A percentile compares a stretch with the other conserved stretches of the same genome.
Conservation (phyloP, 2,888 invertebrate genomes). For the Osedax frankpressi region DNA sequence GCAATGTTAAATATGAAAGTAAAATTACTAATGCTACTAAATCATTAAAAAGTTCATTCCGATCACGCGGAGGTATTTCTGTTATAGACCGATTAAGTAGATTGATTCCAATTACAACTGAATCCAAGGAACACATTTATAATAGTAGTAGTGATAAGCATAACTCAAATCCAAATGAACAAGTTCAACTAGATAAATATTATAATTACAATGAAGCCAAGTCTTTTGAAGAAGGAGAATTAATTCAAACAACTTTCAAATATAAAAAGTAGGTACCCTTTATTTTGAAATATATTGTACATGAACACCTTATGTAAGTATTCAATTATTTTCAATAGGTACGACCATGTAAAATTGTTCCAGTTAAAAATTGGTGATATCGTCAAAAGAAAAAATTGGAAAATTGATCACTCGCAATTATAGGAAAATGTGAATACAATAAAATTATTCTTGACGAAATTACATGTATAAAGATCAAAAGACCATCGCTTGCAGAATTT, state of each 20-base stretch:
- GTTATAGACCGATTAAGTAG: not conserved
- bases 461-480: not conserved
- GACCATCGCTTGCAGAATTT: not conserved
- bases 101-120: no score
- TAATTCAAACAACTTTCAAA: not conserved
- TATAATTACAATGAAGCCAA: not conserved
- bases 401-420: not conserved
- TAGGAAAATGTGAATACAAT: not conserved
- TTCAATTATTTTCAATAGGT: not conserved
- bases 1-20: not conserved
- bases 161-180: not conserved
- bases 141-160: not conserved
- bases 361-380: not conserved
- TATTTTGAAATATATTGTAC: not conserved
- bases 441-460: not conserved
- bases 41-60: not conserved
- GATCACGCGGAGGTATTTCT: not conserved
- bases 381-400: not conserved
- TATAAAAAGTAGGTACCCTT: not conserved
- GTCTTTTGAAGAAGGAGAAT: not conserved
- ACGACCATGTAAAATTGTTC: not conserved
- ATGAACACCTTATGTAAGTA: no score
- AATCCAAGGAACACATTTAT: not conserved
- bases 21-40: not conserved
- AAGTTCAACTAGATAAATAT: not conserved